These are phyloP conservation scores for Bradypus variegatus DNA, from an alignment of 2,797 vertebrate species.

Conservation along the genomic window DNA sequence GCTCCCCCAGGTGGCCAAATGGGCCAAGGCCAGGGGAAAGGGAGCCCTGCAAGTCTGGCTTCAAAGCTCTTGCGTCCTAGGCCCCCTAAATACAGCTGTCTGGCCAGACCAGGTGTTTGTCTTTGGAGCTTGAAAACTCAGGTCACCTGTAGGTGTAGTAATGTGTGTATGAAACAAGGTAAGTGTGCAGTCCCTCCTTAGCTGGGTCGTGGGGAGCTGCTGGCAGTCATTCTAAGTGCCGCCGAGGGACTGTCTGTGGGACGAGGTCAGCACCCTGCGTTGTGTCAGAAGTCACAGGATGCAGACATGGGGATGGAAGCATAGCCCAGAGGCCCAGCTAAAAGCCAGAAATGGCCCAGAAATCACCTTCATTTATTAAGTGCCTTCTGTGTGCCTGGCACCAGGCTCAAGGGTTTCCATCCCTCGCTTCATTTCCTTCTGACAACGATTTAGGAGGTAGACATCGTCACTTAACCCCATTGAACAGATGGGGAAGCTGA, in stretches of 20 bases:
- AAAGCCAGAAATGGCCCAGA: background rate
- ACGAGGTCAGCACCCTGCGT: background rate
- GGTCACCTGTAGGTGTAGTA: background rate
- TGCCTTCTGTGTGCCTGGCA: background rate
- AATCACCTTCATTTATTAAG: background rate
- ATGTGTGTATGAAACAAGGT: accelerated
- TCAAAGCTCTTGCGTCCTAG: background rate
- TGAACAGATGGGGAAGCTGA: background rate
- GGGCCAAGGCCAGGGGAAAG: background rate
- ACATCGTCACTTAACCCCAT: background rate
- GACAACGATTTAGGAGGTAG: background rate
- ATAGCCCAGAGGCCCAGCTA: background rate
- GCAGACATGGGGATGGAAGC: background rate
- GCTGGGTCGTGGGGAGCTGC: background rate
- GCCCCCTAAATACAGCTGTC: background rate
- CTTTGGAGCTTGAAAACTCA: background rate
- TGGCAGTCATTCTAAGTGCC: background rate
- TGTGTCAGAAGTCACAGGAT: background rate
- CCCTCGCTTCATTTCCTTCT: background rate
- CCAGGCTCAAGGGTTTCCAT: background rate
- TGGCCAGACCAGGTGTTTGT: background rate
- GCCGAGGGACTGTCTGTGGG: background rate
- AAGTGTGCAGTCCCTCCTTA: background rate
- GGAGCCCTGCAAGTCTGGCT: background rate
- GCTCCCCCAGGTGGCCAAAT: constrained; percentile 62